Percentiles rank a stretch among this genome's conserved stretches.
Evolutionary conservation across 2,113 vertebrate species (phyloP).

Genomic region (Arenaria interpres): DNA sequence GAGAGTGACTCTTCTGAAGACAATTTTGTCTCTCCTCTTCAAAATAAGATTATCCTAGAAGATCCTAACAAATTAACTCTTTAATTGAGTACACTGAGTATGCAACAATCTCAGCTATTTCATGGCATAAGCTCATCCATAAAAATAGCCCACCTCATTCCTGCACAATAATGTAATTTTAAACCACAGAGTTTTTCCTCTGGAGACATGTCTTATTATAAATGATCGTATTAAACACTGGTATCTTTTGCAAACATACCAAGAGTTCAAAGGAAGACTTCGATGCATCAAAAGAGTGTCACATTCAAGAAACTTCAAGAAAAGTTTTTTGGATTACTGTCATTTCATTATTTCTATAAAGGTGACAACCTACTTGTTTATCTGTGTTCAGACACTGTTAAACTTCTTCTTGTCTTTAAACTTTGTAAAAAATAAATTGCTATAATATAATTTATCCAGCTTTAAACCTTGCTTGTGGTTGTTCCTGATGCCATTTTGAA

Average conservation of each 20-base stretch:
- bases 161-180: not conserved
- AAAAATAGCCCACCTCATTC: conserved; percentile 13
- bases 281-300: not conserved
- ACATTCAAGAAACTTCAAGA: not conserved
- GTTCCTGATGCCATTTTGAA: not conserved
- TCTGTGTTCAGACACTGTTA: not conserved
- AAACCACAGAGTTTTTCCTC: not conserved
- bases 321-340: not conserved
- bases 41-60: conserved; percentile 20
- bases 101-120: conserved; percentile 17
- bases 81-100: not conserved
- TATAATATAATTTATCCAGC: not conserved
- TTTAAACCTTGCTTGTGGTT: not conserved
- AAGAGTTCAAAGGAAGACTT: not conserved
- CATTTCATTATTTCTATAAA: not conserved
- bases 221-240: not conserved
- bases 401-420: not conserved
- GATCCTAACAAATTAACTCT: conserved; percentile 21
- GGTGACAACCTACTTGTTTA: not conserved
- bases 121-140: not conserved
- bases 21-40: conserved; percentile 1
- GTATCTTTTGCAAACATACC: not conserved
- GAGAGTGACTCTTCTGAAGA: not conserved
- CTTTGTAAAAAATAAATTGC: not conserved
- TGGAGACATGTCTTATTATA: not conserved